Conservation (phyloP, 2,888 invertebrate species). For the Phragmatobia fuliginosa region DNA sequence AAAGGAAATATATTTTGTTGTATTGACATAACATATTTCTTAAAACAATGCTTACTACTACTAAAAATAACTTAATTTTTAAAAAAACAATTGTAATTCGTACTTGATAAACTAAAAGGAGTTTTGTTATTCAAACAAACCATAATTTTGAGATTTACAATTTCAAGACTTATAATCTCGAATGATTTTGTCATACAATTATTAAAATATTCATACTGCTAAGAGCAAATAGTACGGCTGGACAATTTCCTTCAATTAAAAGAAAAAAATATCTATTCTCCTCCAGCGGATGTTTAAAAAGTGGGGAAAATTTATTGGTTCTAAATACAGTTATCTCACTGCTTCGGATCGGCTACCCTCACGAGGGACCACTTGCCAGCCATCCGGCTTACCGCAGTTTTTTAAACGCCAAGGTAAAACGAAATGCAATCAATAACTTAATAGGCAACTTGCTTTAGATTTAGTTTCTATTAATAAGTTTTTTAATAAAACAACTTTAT, state of each 20-base stretch:
- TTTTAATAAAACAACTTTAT: not conserved
- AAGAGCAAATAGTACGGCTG: not conserved
- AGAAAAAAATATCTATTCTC: slow-evolving; percentile 1
- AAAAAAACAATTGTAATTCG: no score
- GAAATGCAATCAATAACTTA: slow-evolving; percentile 14
- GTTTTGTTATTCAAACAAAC: no score
- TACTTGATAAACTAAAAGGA: no score
- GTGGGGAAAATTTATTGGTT: slow-evolving; percentile 36
- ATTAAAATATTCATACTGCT: not conserved
- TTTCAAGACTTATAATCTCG: no score
- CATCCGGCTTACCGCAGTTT: slow-evolving; percentile 27
- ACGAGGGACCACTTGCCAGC: slow-evolving; percentile 29
- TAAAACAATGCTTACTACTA: not conserved
- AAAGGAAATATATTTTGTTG: slow-evolving; percentile 1
- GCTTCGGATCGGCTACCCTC: slow-evolving; percentile 22
- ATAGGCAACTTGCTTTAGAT: not conserved
- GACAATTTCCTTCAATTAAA: not conserved
- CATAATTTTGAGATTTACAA: no score
- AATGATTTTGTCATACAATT: not conserved
- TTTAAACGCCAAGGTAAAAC: slow-evolving; percentile 22
- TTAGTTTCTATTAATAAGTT: not conserved
- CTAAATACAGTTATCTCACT: slow-evolving; percentile 36
- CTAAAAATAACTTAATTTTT: no score
- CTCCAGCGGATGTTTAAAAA: slow-evolving; percentile 19
- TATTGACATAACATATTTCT: not conserved